Base-by-base conservation (phyloP, 1,140 invertebrate genomes). In the Brachionus angularis region DNA sequence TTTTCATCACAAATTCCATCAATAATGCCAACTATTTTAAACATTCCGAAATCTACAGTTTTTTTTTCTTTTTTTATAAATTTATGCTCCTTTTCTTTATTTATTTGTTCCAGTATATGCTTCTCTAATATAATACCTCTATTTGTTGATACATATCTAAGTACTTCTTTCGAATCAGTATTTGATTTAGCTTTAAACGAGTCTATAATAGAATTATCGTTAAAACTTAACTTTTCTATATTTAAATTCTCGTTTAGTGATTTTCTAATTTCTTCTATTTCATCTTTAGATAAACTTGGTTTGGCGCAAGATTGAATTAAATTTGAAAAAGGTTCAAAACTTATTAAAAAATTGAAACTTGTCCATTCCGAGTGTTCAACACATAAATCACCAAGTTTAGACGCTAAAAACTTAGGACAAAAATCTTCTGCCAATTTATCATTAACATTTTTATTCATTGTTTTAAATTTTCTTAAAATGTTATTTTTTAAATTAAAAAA, bases 21-120 rank as follows among this genome's bases (percentile, higher is more conserved):
- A 39, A 58, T 42, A 29, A 58, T 58, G 18, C 53, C 53, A 14
- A 58, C 53, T 23, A 58, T 58, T 25, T 39, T 36, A 27, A 58
- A 58, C 3, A 58, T 21, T 14, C 14, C 23, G 27, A 58, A 58
- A 10, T 58, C 21, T 23, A 39, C 23, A 23, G 8, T 14, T 39
- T 36, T 58, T 36, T 25, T 36, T 23, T 31, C 16, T 29, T 58
- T 58, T 39, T 58, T 39, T 27, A 42, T 39, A 58, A 58, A 58
- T 23, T 58, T 58, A 2, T 39, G 21, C 3, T 58, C 7, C 12
- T 18, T 58, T 12, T 42, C 53, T 12, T 39, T 18, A 3, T 39
- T 58, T 14, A 27, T 58, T 58, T 23, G 36, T 39, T 58, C 53
- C 14, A 58, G 23, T 10, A 58, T 58, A 23, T 2, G 25, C 7